A percentile compares a stretch with the other conserved stretches of the same genome.
Evolutionary conservation across 2,797 vertebrate species (phyloP).

Genomic region (Leuciscus waleckii): DNA sequence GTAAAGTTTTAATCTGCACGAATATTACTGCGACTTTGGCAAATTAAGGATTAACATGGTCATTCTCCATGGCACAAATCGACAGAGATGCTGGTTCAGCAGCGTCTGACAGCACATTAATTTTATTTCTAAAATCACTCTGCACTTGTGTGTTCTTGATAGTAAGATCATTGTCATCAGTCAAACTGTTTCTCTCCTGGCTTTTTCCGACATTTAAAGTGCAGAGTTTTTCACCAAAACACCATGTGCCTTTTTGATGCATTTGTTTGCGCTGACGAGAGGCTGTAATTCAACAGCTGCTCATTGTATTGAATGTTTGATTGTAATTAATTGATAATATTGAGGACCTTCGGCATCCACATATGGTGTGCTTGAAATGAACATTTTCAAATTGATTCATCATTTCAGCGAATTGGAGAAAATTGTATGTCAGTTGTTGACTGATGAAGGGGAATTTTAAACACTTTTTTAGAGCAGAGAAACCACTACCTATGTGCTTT

Average conservation of each 20-base stretch:
- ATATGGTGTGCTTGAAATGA: constrained; percentile 44
- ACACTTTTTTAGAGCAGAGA: constrained; percentile 20
- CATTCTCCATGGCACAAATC: constrained; percentile 15
- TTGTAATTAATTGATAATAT: constrained; percentile 56
- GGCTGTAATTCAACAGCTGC: constrained; percentile 73
- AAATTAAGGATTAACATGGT: constrained; percentile 19
- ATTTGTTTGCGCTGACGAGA: constrained; percentile 50
- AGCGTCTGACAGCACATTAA: constrained; percentile 11
- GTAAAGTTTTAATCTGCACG: constrained; percentile 15
- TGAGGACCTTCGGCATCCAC: constrained; percentile 31
- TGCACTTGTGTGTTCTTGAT: constrained; percentile 11
- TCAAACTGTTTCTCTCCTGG: constrained; percentile 1
- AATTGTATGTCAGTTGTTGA: constrained; percentile 5
- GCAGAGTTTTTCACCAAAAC: constrained; percentile 23
- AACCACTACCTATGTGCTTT: not conserved
- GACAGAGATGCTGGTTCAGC: constrained; percentile 35
- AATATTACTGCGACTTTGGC: constrained; percentile 15
- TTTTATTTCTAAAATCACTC: constrained; percentile 38
- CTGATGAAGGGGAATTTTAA: constrained; percentile 32
- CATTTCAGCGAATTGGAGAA: constrained; percentile 17
- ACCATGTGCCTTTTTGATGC: constrained; percentile 57
- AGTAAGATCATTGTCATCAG: constrained; percentile 35
- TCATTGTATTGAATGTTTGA: constrained; percentile 59
- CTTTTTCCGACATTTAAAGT: constrained; percentile 11
- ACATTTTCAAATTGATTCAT: constrained; percentile 36